Evolutionary conservation across 2,888 invertebrate species (phyloP).

Genomic region (Diabrotica balteata): DNA sequence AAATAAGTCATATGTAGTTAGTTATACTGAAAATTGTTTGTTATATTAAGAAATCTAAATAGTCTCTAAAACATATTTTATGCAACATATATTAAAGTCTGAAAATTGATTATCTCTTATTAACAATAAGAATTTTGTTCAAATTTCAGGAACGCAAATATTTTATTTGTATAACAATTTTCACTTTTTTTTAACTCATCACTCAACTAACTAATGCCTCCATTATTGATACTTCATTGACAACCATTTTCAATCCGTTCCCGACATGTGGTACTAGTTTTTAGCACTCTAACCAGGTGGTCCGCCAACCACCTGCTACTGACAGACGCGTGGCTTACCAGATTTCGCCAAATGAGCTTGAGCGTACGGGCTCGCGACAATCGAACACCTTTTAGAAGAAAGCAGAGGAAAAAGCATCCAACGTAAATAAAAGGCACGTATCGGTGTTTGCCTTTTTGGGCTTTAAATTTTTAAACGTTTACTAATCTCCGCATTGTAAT

Average conservation of each 20-base stretch:
- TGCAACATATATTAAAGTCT: no score
- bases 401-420: constrained; percentile 27
- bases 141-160: no score
- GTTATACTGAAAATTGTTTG: no score
- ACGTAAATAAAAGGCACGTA: constrained; percentile 32
- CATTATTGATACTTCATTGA: constrained; percentile 31
- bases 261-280: constrained; percentile 40
- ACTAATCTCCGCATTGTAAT: constrained; percentile 22
- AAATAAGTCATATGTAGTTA: no score
- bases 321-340: constrained; percentile 43
- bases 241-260: constrained; percentile 37
- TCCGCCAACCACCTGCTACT: constrained; percentile 38
- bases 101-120: no score
- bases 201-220: neutral
- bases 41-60: no score
- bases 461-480: constrained; percentile 13
- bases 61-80: no score
- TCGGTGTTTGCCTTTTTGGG: constrained; percentile 28
- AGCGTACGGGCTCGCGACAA: constrained; percentile 10
- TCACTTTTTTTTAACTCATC: no score
- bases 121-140: no score
- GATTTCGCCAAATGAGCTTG: constrained; percentile 17
- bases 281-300: constrained; percentile 42
- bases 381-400: no score
- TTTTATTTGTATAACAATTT: no score